Evolutionary conservation across 2,113 vertebrate species (phyloP), one percentile per base, ranked within the genome.

Genomic region (Etheostoma spectabile): DNA sequence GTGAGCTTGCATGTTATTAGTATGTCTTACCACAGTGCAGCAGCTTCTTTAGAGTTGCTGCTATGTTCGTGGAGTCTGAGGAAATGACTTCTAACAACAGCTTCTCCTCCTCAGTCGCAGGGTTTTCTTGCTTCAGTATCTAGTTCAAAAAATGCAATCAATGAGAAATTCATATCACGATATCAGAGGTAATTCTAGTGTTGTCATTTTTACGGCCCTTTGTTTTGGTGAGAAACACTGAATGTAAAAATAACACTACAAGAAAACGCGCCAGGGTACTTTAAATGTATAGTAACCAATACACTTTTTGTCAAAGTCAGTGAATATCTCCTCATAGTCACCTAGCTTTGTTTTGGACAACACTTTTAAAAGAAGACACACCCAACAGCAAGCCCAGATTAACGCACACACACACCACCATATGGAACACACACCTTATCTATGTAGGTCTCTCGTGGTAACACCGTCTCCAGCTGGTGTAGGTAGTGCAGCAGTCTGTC

Each of bases 401-500:
- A 30, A 71, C 62, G 12, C 12, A 27, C 27, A 27, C n/a, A 4
- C 14, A 24, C 19, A 6, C 48, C 13, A 45, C n/a, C 57, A 45
- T 22, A 38, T 3, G 30, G n/a, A 27, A 46, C 22, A 79, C 81
- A 46, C 52, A 93, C 95, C 93, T 91, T 84, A 30, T 95, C 93
- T 6, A 94, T 88, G 80, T 78, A 84, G 4, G 94, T 92, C 0
- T 90, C 85, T 35, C 84, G 85, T 33, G 90, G 92, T 35, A 95
- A 18, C 5, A 48, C 78, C 1, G 79, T 49, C 62, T 95, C 86
- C 76, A 95, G 62, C 75, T 88, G 10, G 0, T 79, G 86, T 0
- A 95, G 91, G 35, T 95, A 95, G 33, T 90, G 80, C 27, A 88
- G 81, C 60, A 95, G 80, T 56, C 95, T 66, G 49, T 95, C 94